A percentile compares a stretch with the other conserved stretches of the same genome.
phyloP scores from a whole-genome alignment of 1,140 invertebrate genomes.

The Paramacrobiotus metropolitanus region DNA sequence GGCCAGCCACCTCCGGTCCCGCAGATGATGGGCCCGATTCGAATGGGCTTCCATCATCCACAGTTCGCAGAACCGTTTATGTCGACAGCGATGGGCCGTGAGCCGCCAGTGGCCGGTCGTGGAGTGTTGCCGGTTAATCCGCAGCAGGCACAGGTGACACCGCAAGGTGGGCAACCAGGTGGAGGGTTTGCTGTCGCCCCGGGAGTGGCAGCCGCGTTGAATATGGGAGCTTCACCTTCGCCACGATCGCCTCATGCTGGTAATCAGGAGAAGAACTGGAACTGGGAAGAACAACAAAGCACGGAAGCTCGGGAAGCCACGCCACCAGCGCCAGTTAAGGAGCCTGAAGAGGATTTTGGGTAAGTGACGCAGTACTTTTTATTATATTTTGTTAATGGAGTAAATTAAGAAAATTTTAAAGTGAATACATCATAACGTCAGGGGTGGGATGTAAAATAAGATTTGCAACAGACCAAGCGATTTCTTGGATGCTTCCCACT shows the following conservation, averaged over 20 bases:
- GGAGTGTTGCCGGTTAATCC: no score
- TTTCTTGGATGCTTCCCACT: no score
- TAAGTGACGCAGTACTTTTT: no score
- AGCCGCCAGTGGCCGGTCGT: no score
- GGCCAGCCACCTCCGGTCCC: neutral
- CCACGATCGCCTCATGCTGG: neutral
- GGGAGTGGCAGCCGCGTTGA: neutral
- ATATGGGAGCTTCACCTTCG: neutral
- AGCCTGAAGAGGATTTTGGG: slow-evolving; percentile 1
- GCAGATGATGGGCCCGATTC: neutral
- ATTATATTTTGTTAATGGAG: no score
- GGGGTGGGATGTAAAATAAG: no score
- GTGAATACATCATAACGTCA: no score
- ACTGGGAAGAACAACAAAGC: neutral
- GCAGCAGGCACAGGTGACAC: neutral
- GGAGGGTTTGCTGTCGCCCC: neutral
- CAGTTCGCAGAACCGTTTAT: no score
- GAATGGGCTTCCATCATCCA: neutral
- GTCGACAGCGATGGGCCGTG: neutral
- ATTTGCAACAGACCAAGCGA: no score
- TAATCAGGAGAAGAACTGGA: neutral
- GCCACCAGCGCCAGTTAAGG: neutral
- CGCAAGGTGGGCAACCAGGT: neutral
- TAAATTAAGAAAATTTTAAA: no score
- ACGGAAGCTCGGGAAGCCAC: neutral